Evolutionary conservation across 2,113 vertebrate genomes (phyloP), one percentile per base, ranked within the genome.

Genomic region (Salminus brasiliensis): DNA sequence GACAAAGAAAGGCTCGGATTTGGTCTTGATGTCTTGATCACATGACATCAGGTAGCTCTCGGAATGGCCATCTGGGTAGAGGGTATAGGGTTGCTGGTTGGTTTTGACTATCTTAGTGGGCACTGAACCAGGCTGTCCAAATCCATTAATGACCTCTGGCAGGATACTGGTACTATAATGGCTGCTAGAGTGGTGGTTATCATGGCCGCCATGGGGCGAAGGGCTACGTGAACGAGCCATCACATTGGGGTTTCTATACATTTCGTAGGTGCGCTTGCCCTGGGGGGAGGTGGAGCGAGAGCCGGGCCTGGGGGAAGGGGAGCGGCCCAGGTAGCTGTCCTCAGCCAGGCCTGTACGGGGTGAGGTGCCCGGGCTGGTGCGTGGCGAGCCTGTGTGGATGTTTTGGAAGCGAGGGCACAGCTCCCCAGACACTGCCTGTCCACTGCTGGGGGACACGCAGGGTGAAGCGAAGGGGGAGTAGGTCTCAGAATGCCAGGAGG

Each of bases 401-500:
- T 93, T 96, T 95, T 97, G 97, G 87, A 99, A 92, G 43, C 97
- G 95, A 18, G 95, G 95, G 92, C 96, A 98, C 87, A 97, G 95
- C 89, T 99, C 96, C 84, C 96, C 95, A 70, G 95, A 90, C 87
- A 72, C 32, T 23, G 93, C 88, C 79, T 93, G 96, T 81, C 92
- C 95, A 81, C 94, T 96, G 92, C 97, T 96, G 88, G 98, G 98
- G 84, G 98, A 99, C 90, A 99, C 96, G 60, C 98, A 99, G 75
- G 97, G 98, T 67, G 98, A 99, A 1, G 96, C 95, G 93, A 94
- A 98, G 88, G 98, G 98, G 86, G 98, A 97, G 82, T 90, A 92
- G 68, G 88, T 97, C 93, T 99, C 98, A 43, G 98, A 99, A 91
- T 99, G 95, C 95, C 98, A 99, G 93, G 97, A 98, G 94, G 97